Conservation (phyloP, 92 coral and sea anemone genomes). For the Epizoanthus stellaris region DNA sequence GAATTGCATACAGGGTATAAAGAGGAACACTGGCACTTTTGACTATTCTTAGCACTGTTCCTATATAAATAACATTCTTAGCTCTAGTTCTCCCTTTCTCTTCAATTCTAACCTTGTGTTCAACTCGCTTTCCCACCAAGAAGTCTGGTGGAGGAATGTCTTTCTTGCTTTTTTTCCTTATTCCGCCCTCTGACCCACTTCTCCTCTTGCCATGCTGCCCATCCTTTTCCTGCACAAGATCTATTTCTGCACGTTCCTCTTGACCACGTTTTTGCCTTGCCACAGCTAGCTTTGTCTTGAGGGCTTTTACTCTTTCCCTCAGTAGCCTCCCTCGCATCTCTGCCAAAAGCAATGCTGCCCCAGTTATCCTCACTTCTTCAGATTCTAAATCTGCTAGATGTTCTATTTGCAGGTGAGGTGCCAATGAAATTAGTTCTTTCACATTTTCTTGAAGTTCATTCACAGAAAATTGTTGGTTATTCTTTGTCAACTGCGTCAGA, state of each 20-base stretch:
- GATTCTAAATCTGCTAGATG: slow-evolving; percentile 14
- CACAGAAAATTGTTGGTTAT: not conserved
- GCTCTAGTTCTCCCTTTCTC: slow-evolving; percentile 23
- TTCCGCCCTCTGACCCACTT: not conserved
- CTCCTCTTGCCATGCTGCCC: too few relatives aligned
- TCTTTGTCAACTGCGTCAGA: not conserved
- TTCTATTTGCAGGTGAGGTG: slow-evolving; percentile 28
- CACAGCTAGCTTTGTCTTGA: not conserved
- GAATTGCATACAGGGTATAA: not conserved
- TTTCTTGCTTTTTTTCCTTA: not conserved
- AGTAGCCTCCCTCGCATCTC: not conserved
- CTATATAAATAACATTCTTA: slow-evolving; percentile 8
- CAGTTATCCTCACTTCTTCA: slow-evolving; percentile 3
- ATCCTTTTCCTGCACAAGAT: too few relatives aligned
- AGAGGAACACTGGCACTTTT: not conserved
- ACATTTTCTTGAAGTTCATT: slow-evolving; percentile 2
- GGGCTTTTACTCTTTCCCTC: not conserved
- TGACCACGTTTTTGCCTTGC: too few relatives aligned
- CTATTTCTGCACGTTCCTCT: too few relatives aligned
- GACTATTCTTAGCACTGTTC: slow-evolving; percentile 14
- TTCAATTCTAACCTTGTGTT: not conserved
- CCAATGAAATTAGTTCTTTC: slow-evolving; percentile 4
- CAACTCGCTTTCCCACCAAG: slow-evolving; percentile 22
- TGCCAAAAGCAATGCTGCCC: slow-evolving; percentile 8
- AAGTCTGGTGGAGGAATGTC: not conserved